Percentiles rank a stretch among this genome's conserved stretches.
phyloP scores from a whole-genome alignment of 2,888 invertebrate species.

The Julus scandinavius region DNA sequence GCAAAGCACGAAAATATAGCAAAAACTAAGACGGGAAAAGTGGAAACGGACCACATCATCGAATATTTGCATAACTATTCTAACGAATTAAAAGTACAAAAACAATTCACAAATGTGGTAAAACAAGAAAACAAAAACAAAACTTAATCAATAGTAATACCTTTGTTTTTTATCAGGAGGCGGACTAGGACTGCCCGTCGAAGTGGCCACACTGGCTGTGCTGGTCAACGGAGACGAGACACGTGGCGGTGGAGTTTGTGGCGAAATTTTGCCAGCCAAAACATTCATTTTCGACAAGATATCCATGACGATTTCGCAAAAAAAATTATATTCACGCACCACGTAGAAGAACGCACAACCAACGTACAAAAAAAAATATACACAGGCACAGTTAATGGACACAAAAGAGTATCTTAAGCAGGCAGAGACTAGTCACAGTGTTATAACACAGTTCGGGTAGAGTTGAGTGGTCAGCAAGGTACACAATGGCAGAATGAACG shows the following conservation, averaged over 20 bases:
- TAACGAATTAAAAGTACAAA: background rate
- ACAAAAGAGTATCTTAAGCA: slow-evolving; percentile 26
- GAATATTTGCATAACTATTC: background rate
- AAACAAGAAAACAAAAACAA: background rate
- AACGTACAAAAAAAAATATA: background rate
- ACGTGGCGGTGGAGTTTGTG: slow-evolving; percentile 23
- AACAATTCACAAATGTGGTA: background rate
- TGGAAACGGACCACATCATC: no score
- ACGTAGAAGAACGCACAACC: slow-evolving; percentile 38
- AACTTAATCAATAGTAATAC: background rate
- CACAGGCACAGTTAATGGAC: slow-evolving; percentile 37
- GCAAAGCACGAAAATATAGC: no score
- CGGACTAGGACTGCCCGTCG: slow-evolving; percentile 12
- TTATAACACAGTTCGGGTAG: slow-evolving; percentile 1
- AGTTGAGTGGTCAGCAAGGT: slow-evolving; percentile 13
- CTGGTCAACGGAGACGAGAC: slow-evolving; percentile 6
- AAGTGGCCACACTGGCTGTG: slow-evolving; percentile 40
- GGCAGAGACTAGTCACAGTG: slow-evolving; percentile 35
- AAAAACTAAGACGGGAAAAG: no score
- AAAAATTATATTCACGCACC: background rate
- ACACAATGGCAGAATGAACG: background rate
- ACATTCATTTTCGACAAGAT: slow-evolving; percentile 52
- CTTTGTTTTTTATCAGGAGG: slow-evolving; percentile 12
- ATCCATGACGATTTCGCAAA: slow-evolving; percentile 44
- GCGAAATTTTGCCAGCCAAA: slow-evolving; percentile 51